Base-by-base conservation (phyloP, 2,113 vertebrate species). In the Psittacara wagleri region DNA sequence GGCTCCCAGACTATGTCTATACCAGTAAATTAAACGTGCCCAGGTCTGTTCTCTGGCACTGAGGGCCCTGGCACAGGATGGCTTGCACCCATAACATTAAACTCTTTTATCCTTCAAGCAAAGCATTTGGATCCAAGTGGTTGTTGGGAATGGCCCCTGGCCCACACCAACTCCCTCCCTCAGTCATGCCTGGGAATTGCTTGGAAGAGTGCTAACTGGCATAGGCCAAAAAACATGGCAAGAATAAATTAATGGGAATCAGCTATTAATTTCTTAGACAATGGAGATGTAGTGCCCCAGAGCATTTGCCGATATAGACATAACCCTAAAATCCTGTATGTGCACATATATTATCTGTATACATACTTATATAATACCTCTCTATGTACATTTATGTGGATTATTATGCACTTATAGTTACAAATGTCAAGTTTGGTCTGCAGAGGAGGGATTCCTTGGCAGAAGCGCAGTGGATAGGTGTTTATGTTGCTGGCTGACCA, bases 1-100 rank as follows among this genome's bases (percentile, higher is more conserved):
- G 96, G 96, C 95, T 97, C 83, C 83, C 3, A 96, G 86, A 87
- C 93, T 92, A 20, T 70, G 86, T 78, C 93, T 97, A 84, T 88
- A 92, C 86, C 89, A 86, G 86, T 89, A 92, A 95, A 95, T 91
- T 95, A 94, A 92, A 95, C 86, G 4, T 96, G 96, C 81, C 96
- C 84, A 79, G 96, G 93, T 91, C 94, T 96, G 96, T 96, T 96
- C 84, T 89, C 94, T 97, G 96, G 96, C 95, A 95, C 62, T 0
- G 4, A 94, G 43, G 92, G 69, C 88, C 77, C 91, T 91, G 94
- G 96, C 93, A 95, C 44, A 84, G 52, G 62, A 91, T 52, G 77
- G 81, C 59, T 95, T 91, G 52, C 89, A 86, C 77, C 91, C 92
- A 41, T 91, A 95, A 81, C 77, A 73, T 89, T 82, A 95, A 92